Evolutionary conservation across 30 jellyfish, hydroid and myxozoan species (phyloP).

Genomic region (Turritopsis dohrnii): DNA sequence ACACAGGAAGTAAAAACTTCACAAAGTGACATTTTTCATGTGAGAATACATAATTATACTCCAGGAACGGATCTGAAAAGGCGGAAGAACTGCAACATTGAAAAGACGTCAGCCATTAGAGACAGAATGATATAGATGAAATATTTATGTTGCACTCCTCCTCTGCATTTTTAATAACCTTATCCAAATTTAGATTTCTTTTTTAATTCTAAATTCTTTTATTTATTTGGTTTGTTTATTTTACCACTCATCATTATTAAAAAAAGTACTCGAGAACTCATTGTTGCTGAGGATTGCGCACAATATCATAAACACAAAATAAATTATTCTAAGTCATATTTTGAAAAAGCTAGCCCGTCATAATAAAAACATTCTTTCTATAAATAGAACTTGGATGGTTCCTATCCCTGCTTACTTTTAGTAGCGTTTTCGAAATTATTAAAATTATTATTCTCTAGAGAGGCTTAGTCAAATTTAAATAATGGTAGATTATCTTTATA

Average conservation of each 20-base stretch:
- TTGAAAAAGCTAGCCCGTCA: too few relatives aligned
- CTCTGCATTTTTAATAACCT: background rate
- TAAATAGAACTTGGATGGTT: background rate
- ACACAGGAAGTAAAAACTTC: background rate
- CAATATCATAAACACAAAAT: too few relatives aligned
- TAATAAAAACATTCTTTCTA: background rate
- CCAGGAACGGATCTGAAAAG: background rate
- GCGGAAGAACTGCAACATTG: background rate
- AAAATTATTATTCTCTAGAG: background rate
- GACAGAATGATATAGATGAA: background rate
- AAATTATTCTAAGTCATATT: too few relatives aligned
- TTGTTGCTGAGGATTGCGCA: too few relatives aligned
- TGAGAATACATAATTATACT: too few relatives aligned
- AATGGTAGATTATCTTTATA: background rate
- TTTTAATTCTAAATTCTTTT: background rate
- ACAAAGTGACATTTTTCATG: too few relatives aligned
- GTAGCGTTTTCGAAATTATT: background rate
- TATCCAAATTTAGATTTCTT: too few relatives aligned
- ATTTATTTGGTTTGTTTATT: too few relatives aligned
- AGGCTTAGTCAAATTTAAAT: background rate
- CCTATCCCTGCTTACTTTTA: too few relatives aligned
- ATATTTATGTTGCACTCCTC: background rate
- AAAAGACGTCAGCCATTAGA: background rate
- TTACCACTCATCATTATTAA: too few relatives aligned
- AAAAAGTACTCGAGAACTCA: too few relatives aligned